Base-by-base conservation (phyloP, 2,113 vertebrate genomes). In the Lontra canadensis region DNA sequence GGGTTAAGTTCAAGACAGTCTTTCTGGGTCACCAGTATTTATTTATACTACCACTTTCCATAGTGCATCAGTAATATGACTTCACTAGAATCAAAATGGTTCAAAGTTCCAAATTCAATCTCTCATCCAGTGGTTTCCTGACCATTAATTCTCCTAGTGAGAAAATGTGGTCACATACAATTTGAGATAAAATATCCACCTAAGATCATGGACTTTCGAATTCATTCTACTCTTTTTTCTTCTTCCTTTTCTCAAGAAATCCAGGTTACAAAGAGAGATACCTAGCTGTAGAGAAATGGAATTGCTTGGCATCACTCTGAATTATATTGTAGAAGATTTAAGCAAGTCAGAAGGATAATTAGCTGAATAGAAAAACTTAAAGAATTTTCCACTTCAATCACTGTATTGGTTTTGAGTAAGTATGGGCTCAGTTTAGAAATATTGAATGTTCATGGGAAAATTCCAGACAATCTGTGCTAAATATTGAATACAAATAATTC, bases 401-500 rank as follows among this genome's bases (percentile, higher is more conserved):
- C 52, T 90, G 15, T 39, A 17, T 69, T 94, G 96, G 88, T 95
- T 96, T 73, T 84, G 20, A 95, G 26, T 61, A 95, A 71, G 57
- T 71, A 39, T 76, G 52, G 11, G 2, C 69, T 95, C 4, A 10
- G 10, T 87, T 94, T 71, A 96, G n/a, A 94, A 94, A 92, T 90
- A 96, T 31, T 95, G 21, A 80, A 73, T 80, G 9, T 79, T 78
- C 34, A 18, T 85, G 17, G n/a, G 42, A 85, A 96, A 96, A 88
- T 85, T 71, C 13, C 44, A 73, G 29, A 44, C 7, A 95, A 84
- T 39, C 17, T 93, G 88, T 97, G 63, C 63, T 73, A 81, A 95
- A 73, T 95, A 94, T 61, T 85, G 74, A 97, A 95, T 67, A 90
- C 13, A 90, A 93, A 85, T 91, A 91, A 88, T 93, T 79, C 86